These are phyloP conservation scores for Zaprionus ghesquierei DNA, from an alignment of 1,140 invertebrate genomes.

Conservation along the genomic window DNA sequence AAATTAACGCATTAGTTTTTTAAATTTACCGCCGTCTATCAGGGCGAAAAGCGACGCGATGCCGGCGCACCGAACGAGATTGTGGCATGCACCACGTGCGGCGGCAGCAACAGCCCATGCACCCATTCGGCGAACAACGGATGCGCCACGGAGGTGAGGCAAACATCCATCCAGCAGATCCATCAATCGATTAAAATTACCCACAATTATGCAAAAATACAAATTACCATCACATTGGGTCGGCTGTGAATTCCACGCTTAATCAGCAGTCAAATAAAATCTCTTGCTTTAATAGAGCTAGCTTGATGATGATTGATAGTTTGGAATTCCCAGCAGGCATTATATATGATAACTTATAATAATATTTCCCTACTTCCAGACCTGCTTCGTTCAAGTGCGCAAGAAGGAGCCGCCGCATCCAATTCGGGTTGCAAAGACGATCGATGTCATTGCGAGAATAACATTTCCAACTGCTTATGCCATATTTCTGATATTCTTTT, in stretches of 20 bases:
- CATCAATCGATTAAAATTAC: neutral
- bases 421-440: slow-evolving; percentile 95
- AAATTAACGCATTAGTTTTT: slow-evolving; percentile 74
- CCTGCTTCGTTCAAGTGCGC: slow-evolving; percentile 90
- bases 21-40: slow-evolving; percentile 80
- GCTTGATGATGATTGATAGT: too few relatives aligned
- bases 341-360: neutral
- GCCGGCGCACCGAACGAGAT: slow-evolving; percentile 89
- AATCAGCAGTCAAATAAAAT: neutral
- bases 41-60: slow-evolving; percentile 92
- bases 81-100: slow-evolving; percentile 90
- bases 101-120: slow-evolving; percentile 89
- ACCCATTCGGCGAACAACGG: slow-evolving; percentile 93
- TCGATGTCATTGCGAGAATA: slow-evolving; percentile 95
- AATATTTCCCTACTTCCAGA: slow-evolving; percentile 78
- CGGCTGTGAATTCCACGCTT: neutral
- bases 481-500: slow-evolving; percentile 96
- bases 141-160: slow-evolving; percentile 90
- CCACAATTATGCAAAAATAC: too few relatives aligned
- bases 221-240: neutral
- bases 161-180: neutral
- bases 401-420: slow-evolving; percentile 95
- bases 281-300: too few relatives aligned
- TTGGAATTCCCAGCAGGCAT: neutral
- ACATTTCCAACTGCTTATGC: slow-evolving; percentile 95